These are phyloP conservation scores for Rhamnusium bicolor DNA, from an alignment of 2,888 invertebrate genomes.

Conservation along the genomic window DNA sequence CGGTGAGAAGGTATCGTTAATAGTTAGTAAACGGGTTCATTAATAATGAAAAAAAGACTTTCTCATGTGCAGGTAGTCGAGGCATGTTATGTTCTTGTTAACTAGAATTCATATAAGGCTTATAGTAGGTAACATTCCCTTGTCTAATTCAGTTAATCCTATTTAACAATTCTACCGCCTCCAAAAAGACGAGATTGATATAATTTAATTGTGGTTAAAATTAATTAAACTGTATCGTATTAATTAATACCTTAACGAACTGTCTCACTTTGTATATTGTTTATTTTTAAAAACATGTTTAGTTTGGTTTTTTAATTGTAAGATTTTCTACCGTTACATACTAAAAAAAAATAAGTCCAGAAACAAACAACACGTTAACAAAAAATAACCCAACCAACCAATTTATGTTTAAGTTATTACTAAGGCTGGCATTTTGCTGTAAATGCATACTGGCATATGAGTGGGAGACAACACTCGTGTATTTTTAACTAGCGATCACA, in stretches of 20 bases:
- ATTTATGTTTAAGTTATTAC: no score
- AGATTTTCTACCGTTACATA: no score
- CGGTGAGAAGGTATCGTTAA: no score
- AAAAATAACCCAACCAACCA: no score
- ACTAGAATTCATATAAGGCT: constrained; percentile 18
- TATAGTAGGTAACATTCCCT: constrained; percentile 17
- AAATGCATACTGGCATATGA: no score
- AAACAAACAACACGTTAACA: no score
- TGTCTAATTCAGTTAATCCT: constrained; percentile 15
- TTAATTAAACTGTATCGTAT: constrained; percentile 19
- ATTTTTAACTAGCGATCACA: no score
- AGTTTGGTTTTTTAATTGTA: no score
- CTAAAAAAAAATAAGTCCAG: no score
- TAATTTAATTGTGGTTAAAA: constrained; percentile 25
- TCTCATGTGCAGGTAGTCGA: neutral
- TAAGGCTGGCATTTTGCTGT: no score
- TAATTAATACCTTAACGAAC: constrained; percentile 16
- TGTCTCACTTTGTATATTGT: neutral
- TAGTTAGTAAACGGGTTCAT: neutral
- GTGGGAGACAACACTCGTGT: no score
- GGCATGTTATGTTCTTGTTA: constrained; percentile 15
- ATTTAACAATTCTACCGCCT: constrained; percentile 10
- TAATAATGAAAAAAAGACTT: neutral
- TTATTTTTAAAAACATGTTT: neutral
- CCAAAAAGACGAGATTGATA: constrained; percentile 18